A percentile compares a stretch with the other conserved stretches of the same genome.
Conservation (phyloP, 2,113 vertebrate species). For the Cyprinodon brontotheroides region DNA sequence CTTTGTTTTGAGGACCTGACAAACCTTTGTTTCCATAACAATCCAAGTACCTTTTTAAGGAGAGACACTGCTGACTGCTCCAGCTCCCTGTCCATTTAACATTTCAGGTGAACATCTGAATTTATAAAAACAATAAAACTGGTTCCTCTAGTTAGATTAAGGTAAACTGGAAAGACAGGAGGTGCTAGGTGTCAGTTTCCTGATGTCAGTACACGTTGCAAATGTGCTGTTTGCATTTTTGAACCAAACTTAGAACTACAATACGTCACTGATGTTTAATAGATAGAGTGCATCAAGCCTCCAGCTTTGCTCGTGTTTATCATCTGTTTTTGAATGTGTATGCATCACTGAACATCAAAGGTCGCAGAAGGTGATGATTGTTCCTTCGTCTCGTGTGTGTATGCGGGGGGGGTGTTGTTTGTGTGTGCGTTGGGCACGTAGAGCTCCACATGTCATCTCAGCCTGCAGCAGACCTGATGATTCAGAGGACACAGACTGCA, state of each 20-base stretch:
- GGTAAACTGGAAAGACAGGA: constrained; percentile 43
- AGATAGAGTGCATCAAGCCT: constrained; percentile 35
- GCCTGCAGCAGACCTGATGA: constrained; percentile 57
- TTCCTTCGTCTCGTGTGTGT: constrained; percentile 15
- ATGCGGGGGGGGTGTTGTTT: constrained; percentile 17
- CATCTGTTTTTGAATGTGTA: constrained; percentile 20
- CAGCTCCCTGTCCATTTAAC: not conserved
- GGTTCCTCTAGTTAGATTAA: constrained; percentile 9
- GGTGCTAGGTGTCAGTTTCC: constrained; percentile 22
- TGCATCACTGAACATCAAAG: constrained; percentile 50
- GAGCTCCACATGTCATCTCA: constrained; percentile 44
- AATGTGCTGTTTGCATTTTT: not conserved
- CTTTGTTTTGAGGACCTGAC: not conserved
- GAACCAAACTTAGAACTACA: constrained; percentile 8
- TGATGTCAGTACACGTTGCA: not conserved
- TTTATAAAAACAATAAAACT: not conserved
- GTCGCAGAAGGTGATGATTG: constrained; percentile 48
- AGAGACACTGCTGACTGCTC: not conserved
- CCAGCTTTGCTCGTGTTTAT: constrained; percentile 1
- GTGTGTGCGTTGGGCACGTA: constrained; percentile 18
- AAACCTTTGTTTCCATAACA: not conserved
- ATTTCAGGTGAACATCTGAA: not conserved
- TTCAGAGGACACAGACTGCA: constrained; percentile 69
- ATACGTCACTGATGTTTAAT: constrained; percentile 47
- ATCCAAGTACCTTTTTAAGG: not conserved